Evolutionary conservation across 2,113 vertebrate genomes (phyloP), one percentile per base, ranked within the genome.

Genomic region (Clarias batrachus): DNA sequence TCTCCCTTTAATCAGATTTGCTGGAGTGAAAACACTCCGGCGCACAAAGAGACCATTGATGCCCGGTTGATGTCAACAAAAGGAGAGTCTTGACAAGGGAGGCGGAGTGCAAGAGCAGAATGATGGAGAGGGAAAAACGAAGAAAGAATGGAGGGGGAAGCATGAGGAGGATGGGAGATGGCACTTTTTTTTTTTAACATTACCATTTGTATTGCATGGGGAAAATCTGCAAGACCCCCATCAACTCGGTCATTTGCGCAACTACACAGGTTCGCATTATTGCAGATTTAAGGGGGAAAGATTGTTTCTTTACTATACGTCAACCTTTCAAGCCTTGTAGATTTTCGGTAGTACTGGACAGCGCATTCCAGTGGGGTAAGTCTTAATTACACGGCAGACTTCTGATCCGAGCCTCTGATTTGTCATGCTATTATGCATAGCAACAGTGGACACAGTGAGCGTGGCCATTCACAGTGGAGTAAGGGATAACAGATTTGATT

Each of bases 401-500:
- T 92, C 89, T 30, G 85, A 73, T 81, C 17, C 30, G 78, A 57
- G 37, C 30, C 54, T 81, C 17, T 37, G 78, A 60, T 48, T 27
- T 48, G 85, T 86, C 90, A 92, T 83, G 91, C 90, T 91, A 92
- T 80, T 60, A 79, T 48, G 27, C 23, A 65, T 62, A 52, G 60
- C 57, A 41, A 86, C 89, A 65, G 60, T 8, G 52, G 17, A 23
- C 41, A 73, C 52, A 87, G 81, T 48, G 48, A 83, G 57, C 76
- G 74, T 27, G 30, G 74, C 82, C 86, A 88, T 92, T 87, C 83
- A 70, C 88, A 37, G 56, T 90, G 88, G 88, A 90, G 90, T 91
- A 90, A 85, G 89, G 86, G 79, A 90, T 89, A 84, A 88, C 89
- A 93, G 91, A 94, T 93, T 93, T 89, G 91, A 94, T 94, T 93